Evolutionary conservation across 2,888 invertebrate species (phyloP), one percentile per base, ranked within the genome.

Genomic region (Criorhina ranunculi): DNA sequence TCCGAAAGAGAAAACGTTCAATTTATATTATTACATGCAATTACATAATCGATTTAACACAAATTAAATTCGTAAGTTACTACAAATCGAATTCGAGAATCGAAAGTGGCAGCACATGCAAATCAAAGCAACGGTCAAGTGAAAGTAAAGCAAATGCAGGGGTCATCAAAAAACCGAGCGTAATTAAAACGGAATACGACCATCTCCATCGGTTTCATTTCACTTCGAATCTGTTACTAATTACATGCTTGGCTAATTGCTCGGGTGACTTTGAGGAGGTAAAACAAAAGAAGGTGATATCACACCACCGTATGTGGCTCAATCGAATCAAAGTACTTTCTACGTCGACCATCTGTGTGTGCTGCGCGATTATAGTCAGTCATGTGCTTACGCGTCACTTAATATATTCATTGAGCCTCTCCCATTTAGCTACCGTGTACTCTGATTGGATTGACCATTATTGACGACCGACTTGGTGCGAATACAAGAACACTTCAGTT

Each of bases 201-300:
- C 80, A 66, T 73, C 66, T 66, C 73, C 42, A 57, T 24, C 55
- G 19, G 40, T 44, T 78, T 66, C 12, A 67, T 82, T 82, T 62
- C 77, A 72, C 78, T 78, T 82, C 35, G 72, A 72, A 12, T 67
- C 64, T 29, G 53, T 24, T 55, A 55, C 78, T 53, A 72, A 82
- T 82, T 78, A 82, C 78, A 78, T 67, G 55, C 60, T 62, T 60
- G 31, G 49, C 66, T 82, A 78, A 82, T 82, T 82, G 78, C 60
- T 24, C 49, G 15, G 66, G 67, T 73, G 72, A 82, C 72, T 78
- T 72, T 66, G 46, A 66, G 17, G 66, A 82, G 67, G 62, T 60
- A 82, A 78, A 67, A 78, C 59, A 77, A 72, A 73, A 78, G 67
- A 66, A 60, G 82, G 72, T 77, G 77, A 82, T 82, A 64, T 76